Conservation (phyloP, 2,797 vertebrate genomes). For the Poeciliopsis gracilis region DNA sequence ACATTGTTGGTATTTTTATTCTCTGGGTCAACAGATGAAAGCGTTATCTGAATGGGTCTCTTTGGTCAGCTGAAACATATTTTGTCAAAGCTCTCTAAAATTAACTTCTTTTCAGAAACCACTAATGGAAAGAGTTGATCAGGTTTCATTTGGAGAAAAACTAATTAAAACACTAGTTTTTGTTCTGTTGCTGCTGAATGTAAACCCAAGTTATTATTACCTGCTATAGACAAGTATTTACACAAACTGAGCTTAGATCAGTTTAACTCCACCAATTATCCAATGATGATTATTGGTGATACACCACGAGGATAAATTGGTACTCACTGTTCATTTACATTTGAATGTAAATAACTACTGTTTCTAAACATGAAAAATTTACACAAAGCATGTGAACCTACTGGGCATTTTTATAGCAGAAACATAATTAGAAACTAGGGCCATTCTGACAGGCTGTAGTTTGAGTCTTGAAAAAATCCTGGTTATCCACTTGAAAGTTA, state of each 20-base stretch:
- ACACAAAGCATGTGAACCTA: not conserved
- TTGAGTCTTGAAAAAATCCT: not conserved
- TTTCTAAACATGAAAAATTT: not conserved
- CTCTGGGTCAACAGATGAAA: conserved; percentile 1
- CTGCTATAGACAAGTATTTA: not conserved
- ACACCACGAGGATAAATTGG: not conserved
- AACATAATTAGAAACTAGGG: not conserved
- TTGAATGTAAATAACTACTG: not conserved
- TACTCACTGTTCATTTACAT: not conserved
- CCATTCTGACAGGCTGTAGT: not conserved
- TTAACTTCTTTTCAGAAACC: conserved; percentile 13
- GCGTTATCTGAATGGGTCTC: conserved; percentile 17
- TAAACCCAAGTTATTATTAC: not conserved
- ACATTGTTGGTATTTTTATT: conserved; percentile 25
- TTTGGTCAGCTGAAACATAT: not conserved
- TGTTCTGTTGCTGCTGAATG: not conserved
- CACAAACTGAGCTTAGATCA: not conserved
- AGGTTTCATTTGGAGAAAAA: not conserved
- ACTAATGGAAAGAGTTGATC: not conserved
- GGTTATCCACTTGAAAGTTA: not conserved
- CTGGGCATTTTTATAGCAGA: not conserved
- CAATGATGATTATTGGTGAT: not conserved
- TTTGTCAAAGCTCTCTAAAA: conserved; percentile 15
- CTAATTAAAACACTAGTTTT: not conserved
- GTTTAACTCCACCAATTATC: not conserved